These are phyloP conservation scores for Parazoanthus swiftii DNA, from an alignment of 92 coral and sea anemone genomes.

Conservation along the genomic window DNA sequence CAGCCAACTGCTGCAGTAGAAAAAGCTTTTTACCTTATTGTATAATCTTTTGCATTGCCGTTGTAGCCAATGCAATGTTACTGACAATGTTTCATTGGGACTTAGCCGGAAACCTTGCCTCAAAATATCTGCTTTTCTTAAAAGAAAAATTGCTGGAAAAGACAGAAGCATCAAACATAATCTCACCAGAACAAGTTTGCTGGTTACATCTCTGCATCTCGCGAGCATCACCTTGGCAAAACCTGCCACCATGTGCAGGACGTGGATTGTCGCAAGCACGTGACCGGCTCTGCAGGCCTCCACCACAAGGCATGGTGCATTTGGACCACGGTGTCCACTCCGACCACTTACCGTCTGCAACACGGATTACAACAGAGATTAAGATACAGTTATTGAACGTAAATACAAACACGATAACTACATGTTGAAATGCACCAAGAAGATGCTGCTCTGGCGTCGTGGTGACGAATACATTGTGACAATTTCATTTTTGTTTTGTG, in stretches of 20 bases:
- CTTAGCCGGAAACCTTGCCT: no score
- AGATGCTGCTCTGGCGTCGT: no score
- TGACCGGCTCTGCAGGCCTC: slow-evolving; percentile 72
- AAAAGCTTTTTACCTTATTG: no score
- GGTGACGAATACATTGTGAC: no score
- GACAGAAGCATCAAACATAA: not conserved
- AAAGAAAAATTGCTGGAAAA: not conserved
- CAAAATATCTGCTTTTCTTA: no score
- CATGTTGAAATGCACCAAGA: slow-evolving; percentile 43
- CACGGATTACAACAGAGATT: no score
- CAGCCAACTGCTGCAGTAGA: no score
- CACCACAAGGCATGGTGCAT: slow-evolving; percentile 84
- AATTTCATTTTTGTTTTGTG: no score
- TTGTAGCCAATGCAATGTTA: no score
- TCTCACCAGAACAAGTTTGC: slow-evolving; percentile 73
- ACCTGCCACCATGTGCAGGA: slow-evolving; percentile 85
- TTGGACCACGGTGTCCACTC: slow-evolving; percentile 79
- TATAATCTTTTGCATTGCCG: no score
- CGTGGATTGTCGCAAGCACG: slow-evolving; percentile 91
- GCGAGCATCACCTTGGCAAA: slow-evolving; percentile 62
- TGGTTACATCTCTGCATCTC: slow-evolving; percentile 72
- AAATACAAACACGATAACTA: no score
- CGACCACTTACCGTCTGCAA: slow-evolving; percentile 91
- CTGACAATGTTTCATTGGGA: no score
- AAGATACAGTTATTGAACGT: not conserved